These are phyloP conservation scores for Alcis repandata DNA, from an alignment of 2,888 invertebrate genomes.

Conservation along the genomic window DNA sequence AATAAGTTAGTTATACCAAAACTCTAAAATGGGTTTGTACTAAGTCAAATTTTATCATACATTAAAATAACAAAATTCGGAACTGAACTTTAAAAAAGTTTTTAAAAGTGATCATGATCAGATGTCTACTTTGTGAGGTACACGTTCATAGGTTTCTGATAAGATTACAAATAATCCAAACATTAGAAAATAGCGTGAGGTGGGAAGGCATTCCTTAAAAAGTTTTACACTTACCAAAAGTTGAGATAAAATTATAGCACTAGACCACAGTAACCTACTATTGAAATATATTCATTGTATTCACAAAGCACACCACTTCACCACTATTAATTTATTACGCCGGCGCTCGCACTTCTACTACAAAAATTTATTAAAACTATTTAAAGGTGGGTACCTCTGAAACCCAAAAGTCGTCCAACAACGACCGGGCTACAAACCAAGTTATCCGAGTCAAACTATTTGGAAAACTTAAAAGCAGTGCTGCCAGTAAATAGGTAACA, in stretches of 20 bases:
- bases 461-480: background rate
- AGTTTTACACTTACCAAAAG: slow-evolving; percentile 64
- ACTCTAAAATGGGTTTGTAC: no score
- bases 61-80: no score
- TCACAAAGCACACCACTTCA: slow-evolving; percentile 75
- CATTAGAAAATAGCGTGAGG: slow-evolving; percentile 58
- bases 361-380: slow-evolving; percentile 9
- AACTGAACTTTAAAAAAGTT: background rate
- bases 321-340: slow-evolving; percentile 61
- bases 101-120: background rate
- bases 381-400: no score
- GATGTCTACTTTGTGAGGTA: slow-evolving; percentile 22
- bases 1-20: no score
- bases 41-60: no score
- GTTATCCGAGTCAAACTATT: background rate
- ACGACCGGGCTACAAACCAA: background rate
- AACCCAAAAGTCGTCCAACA: background rate
- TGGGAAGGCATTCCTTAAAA: slow-evolving; percentile 38
- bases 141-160: slow-evolving; percentile 49
- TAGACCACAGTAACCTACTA: slow-evolving; percentile 52
- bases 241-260: slow-evolving; percentile 56
- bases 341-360: slow-evolving; percentile 42
- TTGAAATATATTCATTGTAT: slow-evolving; percentile 76
- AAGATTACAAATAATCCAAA: slow-evolving; percentile 65
- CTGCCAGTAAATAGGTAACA: no score